A percentile compares a stretch with the other conserved stretches of the same genome.
These are phyloP conservation scores for Gymnoscelis rufifasciata DNA, from an alignment of 2,888 invertebrate genomes.

Conservation along the genomic window DNA sequence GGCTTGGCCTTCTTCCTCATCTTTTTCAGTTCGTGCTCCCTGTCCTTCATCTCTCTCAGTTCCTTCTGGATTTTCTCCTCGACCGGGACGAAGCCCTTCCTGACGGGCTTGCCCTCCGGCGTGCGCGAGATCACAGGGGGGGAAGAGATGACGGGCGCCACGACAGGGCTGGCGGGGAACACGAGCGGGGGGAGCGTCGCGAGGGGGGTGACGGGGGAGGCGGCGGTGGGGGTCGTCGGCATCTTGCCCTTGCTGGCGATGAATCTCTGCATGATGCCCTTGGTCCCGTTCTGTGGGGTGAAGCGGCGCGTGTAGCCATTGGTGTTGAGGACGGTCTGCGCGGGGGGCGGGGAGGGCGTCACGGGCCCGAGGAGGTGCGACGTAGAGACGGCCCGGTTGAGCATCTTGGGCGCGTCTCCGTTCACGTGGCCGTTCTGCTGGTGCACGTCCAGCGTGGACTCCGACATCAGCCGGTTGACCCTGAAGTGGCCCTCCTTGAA, in stretches of 20 bases:
- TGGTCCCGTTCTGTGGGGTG: constrained; percentile 82
- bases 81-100: constrained; percentile 90
- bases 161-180: constrained; percentile 51
- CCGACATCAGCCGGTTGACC: constrained; percentile 65
- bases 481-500: constrained; percentile 81
- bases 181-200: constrained; percentile 48
- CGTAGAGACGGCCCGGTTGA: constrained; percentile 68
- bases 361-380: constrained; percentile 66
- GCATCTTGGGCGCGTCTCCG: constrained; percentile 52
- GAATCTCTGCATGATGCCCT: constrained; percentile 91
- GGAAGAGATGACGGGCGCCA: constrained; percentile 41
- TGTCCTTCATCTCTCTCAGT: constrained; percentile 88
- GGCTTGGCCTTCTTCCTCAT: constrained; percentile 81
- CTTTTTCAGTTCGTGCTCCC: constrained; percentile 88
- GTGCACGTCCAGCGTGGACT: constrained; percentile 70
- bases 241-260: constrained; percentile 88
- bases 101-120: constrained; percentile 81
- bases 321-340: constrained; percentile 57
- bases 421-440: constrained; percentile 67
- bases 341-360: constrained; percentile 55
- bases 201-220: constrained; percentile 35
- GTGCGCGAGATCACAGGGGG: constrained; percentile 70
- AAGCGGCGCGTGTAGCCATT: constrained; percentile 80
- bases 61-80: constrained; percentile 94
- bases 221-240: constrained; percentile 49